Evolutionary conservation across 2,797 vertebrate genomes (phyloP).

Genomic region (Apogon hyalosoma): DNA sequence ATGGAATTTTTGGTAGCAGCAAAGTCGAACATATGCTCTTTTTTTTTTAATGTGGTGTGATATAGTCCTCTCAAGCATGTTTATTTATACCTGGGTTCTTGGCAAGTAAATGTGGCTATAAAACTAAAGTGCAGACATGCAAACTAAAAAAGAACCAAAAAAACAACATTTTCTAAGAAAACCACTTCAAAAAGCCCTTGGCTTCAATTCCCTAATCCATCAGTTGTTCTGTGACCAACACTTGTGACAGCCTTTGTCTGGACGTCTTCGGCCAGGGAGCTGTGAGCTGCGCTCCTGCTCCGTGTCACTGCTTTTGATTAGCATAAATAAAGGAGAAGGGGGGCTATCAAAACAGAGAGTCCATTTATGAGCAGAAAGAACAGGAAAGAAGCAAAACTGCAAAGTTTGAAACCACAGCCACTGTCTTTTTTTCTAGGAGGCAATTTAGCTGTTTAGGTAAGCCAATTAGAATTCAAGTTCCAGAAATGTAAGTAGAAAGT

Average conservation of each 20-base stretch:
- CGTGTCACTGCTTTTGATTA: slow-evolving; percentile 79
- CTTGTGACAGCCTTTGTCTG: slow-evolving; percentile 82
- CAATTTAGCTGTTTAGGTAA: slow-evolving; percentile 81
- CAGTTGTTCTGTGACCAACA: slow-evolving; percentile 81
- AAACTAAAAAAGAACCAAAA: slow-evolving; percentile 41
- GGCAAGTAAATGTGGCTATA: slow-evolving; percentile 46
- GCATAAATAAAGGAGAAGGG: slow-evolving; percentile 77
- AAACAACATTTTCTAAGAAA: slow-evolving; percentile 52
- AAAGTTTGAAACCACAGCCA: slow-evolving; percentile 68
- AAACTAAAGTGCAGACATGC: slow-evolving; percentile 54
- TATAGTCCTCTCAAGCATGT: slow-evolving; percentile 30
- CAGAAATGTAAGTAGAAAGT: slow-evolving; percentile 60
- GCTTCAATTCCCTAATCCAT: slow-evolving; percentile 77
- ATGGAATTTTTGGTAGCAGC: slow-evolving; percentile 55
- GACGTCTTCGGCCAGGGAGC: slow-evolving; percentile 62
- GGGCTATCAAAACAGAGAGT: slow-evolving; percentile 78
- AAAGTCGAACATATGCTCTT: slow-evolving; percentile 67
- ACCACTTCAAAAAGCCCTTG: slow-evolving; percentile 66
- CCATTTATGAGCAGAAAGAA: slow-evolving; percentile 74
- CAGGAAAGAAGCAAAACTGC: slow-evolving; percentile 57
- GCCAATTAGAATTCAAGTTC: slow-evolving; percentile 68
- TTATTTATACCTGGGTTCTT: slow-evolving; percentile 56
- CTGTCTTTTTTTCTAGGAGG: slow-evolving; percentile 68
- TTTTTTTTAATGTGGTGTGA: slow-evolving; percentile 30
- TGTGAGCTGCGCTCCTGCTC: slow-evolving; percentile 71